These are phyloP conservation scores for Eupithecia centaureata DNA, from an alignment of 2,888 invertebrate species.

Conservation along the genomic window DNA sequence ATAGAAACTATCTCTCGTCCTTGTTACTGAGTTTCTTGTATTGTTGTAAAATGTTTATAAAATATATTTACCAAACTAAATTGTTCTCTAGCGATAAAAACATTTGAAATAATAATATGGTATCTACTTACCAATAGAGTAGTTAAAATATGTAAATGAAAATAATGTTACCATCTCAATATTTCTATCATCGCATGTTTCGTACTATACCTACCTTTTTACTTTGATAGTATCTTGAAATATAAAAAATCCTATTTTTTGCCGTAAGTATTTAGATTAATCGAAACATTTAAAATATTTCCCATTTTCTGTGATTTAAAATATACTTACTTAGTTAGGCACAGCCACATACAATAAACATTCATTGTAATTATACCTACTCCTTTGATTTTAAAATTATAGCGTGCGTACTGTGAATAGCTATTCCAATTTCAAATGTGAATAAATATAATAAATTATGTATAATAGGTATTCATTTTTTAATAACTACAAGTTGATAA, in stretches of 20 bases:
- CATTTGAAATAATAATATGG: conserved; percentile 60
- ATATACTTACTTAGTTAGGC: neutral
- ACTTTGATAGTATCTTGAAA: neutral
- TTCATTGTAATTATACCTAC: too few relatives aligned
- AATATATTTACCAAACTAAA: conserved; percentile 70
- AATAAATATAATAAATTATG: conserved; percentile 6
- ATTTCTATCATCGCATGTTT: neutral
- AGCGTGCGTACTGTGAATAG: neutral
- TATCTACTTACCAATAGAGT: conserved; percentile 52
- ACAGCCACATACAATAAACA: too few relatives aligned
- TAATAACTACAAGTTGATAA: neutral
- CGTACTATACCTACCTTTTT: neutral
- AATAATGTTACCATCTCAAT: conserved; percentile 66
- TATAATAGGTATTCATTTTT: neutral
- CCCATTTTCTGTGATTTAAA: conserved; percentile 19
- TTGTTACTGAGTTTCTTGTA: conserved; percentile 70
- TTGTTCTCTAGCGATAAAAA: conserved; percentile 66
- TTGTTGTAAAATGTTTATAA: conserved; percentile 80
- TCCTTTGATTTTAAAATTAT: neutral
- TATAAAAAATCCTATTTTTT: neutral
- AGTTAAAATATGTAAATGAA: conserved; percentile 58
- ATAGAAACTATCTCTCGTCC: conserved; percentile 50
- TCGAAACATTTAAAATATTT: conserved; percentile 4
- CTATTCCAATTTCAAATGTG: conserved; percentile 6
- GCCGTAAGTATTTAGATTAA: too few relatives aligned